These are phyloP conservation scores for Periophthalmodon schlosseri DNA, from an alignment of 2,113 vertebrate genomes.

Conservation along the genomic window DNA sequence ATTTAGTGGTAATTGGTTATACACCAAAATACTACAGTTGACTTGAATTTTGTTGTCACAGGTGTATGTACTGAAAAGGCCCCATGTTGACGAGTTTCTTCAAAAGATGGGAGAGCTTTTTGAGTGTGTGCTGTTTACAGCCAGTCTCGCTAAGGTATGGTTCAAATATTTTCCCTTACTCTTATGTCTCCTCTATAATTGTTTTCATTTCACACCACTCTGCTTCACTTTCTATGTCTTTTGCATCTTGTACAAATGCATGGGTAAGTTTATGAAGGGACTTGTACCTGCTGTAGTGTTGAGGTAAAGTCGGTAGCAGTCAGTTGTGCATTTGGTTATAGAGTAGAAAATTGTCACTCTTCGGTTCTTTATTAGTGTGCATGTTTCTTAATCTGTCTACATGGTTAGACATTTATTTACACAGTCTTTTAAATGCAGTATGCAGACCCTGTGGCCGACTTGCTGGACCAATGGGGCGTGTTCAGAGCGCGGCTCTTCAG, in stretches of 20 bases:
- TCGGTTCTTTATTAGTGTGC: constrained; percentile 20
- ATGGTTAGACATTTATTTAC: neutral
- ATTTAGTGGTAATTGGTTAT: neutral
- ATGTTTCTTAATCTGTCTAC: constrained; percentile 8
- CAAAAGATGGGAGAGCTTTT: constrained; percentile 98
- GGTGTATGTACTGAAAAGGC: constrained; percentile 98
- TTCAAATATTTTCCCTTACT: neutral
- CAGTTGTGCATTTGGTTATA: constrained; percentile 29
- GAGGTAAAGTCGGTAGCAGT: constrained; percentile 14
- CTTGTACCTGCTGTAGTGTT: constrained; percentile 12
- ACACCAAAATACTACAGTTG: neutral
- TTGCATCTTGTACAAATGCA: constrained; percentile 45
- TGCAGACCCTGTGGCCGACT: constrained; percentile 96
- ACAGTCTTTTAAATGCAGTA: constrained; percentile 76
- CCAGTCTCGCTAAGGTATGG: constrained; percentile 95
- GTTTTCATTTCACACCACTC: constrained; percentile 37
- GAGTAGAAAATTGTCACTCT: constrained; percentile 17
- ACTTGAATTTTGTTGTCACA: constrained; percentile 57
- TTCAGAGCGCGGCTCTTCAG: constrained; percentile 95
- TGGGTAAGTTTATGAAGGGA: constrained; percentile 70
- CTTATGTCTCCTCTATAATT: constrained; percentile 6
- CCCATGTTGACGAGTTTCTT: constrained; percentile 95
- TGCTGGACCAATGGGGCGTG: constrained; percentile 97
- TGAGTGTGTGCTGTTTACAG: constrained; percentile 98
- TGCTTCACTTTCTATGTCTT: constrained; percentile 53